A percentile compares a stretch with the other conserved stretches of the same genome.
Evolutionary conservation across 2,113 vertebrate species (phyloP).

Genomic region (Myocastor coypus): DNA sequence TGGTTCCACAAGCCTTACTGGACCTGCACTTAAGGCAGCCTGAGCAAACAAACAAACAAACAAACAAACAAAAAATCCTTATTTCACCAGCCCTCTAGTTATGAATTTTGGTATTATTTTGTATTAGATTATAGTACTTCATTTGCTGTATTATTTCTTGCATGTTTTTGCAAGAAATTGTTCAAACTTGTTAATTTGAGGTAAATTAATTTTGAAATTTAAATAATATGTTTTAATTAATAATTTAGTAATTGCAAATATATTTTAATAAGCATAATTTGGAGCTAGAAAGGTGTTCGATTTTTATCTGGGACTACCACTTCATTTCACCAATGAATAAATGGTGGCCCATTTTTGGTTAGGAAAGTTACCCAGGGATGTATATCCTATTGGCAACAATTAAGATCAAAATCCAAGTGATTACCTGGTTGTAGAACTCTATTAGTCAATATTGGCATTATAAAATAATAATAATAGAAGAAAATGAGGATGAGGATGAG

Average conservation of each 20-base stretch:
- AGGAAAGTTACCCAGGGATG: background rate
- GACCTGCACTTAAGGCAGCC: too few species aligned
- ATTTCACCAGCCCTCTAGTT: background rate
- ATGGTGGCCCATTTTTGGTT: background rate
- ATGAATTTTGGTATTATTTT: background rate
- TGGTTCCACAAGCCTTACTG: too few species aligned
- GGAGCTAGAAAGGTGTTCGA: background rate
- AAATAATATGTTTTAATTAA: background rate
- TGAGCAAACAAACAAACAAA: too few species aligned
- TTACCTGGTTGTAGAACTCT: background rate
- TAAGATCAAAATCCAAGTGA: background rate
- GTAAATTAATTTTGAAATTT: background rate
- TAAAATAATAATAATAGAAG: too few species aligned
- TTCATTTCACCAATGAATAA: constrained; percentile 10
- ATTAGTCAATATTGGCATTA: background rate
- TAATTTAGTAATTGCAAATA: background rate
- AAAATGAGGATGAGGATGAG: too few species aligned
- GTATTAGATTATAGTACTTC: background rate
- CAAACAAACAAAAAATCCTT: too few species aligned
- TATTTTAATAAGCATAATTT: background rate
- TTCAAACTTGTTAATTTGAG: background rate
- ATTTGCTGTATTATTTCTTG: background rate
- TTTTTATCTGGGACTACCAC: background rate
- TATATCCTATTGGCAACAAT: background rate
- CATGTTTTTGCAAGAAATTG: background rate